These are phyloP conservation scores for Notarius quadriscutis DNA, from an alignment of 2,113 vertebrate genomes.

Conservation along the genomic window DNA sequence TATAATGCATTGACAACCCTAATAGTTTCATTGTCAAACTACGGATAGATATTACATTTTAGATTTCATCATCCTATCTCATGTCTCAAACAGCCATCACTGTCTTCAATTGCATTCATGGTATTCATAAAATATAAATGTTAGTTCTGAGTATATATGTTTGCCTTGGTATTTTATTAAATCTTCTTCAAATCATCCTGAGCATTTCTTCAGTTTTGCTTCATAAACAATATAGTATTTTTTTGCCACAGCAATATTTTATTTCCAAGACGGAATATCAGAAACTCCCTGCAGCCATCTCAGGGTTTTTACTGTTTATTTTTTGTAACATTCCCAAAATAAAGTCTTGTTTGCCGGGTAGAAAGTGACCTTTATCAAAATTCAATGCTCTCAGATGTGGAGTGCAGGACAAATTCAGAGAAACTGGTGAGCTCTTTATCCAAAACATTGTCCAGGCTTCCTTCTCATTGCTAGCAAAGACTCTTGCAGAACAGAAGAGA, in stretches of 20 bases:
- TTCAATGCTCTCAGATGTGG: constrained; percentile 4
- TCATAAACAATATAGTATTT: neutral
- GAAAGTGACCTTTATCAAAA: constrained; percentile 39
- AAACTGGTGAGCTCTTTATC: constrained; percentile 53
- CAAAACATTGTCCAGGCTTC: constrained; percentile 36
- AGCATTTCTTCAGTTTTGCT: neutral
- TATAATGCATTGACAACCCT: neutral
- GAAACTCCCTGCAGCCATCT: neutral
- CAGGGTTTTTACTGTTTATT: neutral
- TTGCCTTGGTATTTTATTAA: neutral
- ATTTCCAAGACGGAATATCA: neutral
- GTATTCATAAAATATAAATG: neutral
- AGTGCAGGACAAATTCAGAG: constrained; percentile 32
- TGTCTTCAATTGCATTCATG: neutral
- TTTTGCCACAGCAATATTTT: neutral
- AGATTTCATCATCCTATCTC: neutral
- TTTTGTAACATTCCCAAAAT: constrained; percentile 34
- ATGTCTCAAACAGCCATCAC: neutral
- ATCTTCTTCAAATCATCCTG: neutral
- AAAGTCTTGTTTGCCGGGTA: constrained; percentile 29
- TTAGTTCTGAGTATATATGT: neutral
- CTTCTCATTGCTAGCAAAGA: constrained; percentile 36
- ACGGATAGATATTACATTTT: neutral
- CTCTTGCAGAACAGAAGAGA: constrained; percentile 55
- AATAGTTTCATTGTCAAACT: neutral